phyloP scores from a whole-genome alignment of 2,797 vertebrate species.

The Phrynocephalus vlangalii region DNA sequence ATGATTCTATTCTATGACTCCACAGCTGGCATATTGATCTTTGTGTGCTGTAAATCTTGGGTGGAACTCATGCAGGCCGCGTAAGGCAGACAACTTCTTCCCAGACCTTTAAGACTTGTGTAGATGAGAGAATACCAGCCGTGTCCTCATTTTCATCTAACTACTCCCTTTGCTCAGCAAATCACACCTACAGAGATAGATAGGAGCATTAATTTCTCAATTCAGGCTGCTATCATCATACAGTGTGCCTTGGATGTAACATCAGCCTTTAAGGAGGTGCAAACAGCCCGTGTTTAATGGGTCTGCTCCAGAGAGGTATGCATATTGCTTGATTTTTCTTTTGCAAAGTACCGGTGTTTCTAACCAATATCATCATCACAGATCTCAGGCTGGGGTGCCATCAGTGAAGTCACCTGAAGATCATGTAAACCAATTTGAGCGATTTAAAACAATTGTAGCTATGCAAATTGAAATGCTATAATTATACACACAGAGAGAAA shows the following conservation, averaged over 20 bases:
- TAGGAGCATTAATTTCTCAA: background rate
- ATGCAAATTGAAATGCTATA: background rate
- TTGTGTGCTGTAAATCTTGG: too few species aligned
- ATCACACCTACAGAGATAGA: too few species aligned
- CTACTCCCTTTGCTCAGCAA: too few species aligned
- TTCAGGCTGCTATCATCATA: background rate
- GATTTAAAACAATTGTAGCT: background rate
- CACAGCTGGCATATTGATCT: background rate
- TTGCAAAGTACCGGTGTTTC: too few species aligned
- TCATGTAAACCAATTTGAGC: too few species aligned
- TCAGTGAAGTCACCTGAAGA: too few species aligned
- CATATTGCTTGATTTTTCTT: background rate
- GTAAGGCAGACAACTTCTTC: too few species aligned
- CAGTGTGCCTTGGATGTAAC: background rate
- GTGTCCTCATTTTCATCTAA: too few species aligned
- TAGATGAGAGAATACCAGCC: background rate
- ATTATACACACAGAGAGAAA: background rate
- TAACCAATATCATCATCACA: too few species aligned
- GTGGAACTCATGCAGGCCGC: background rate
- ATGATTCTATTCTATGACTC: too few species aligned
- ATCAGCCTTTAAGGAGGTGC: conserved; percentile 23
- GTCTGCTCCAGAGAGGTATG: background rate
- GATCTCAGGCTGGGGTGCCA: too few species aligned
- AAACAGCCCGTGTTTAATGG: background rate
- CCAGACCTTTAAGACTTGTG: too few species aligned